These are phyloP conservation scores for Caenorhabditis sp. DNA, from an alignment of 2,888 invertebrate species.

Conservation along the genomic window DNA sequence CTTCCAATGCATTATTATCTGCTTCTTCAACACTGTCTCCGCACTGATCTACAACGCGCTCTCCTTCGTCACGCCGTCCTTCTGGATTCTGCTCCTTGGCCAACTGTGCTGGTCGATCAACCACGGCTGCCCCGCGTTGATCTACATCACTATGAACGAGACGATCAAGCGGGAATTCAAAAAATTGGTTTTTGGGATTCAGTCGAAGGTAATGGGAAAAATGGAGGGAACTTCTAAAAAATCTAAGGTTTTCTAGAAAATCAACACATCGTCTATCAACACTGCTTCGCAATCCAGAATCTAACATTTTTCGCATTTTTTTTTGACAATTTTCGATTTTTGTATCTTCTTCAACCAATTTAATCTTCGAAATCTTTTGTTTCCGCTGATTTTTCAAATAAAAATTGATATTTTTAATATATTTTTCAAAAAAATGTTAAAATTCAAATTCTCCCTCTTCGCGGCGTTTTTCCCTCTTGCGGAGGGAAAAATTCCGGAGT, in stretches of 20 bases:
- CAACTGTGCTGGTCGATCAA: constrained; percentile 45
- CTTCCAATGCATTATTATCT: constrained; percentile 54
- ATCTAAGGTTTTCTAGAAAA: too few relatives aligned
- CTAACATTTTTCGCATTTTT: too few relatives aligned
- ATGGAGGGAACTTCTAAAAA: neutral
- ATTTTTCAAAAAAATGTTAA: too few relatives aligned
- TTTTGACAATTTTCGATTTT: too few relatives aligned
- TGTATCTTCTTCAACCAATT: too few relatives aligned
- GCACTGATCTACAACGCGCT: constrained; percentile 48
- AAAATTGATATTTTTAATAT: too few relatives aligned
- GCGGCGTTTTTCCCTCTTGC: neutral
- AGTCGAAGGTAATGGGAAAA: constrained; percentile 2
- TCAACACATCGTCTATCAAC: too few relatives aligned
- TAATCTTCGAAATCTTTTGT: too few relatives aligned
- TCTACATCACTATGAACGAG: constrained; percentile 52
- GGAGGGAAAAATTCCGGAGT: constrained; percentile 45
- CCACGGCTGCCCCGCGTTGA: constrained; percentile 39
- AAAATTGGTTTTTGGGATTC: constrained; percentile 22
- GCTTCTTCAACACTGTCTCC: constrained; percentile 50
- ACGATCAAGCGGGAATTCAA: constrained; percentile 47
- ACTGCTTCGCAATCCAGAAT: too few relatives aligned
- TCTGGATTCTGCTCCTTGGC: constrained; percentile 42
- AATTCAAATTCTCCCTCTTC: neutral
- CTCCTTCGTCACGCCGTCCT: constrained; percentile 30
- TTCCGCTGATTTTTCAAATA: too few relatives aligned